phyloP scores from a whole-genome alignment of 2,888 invertebrate species.

The Parnassius mnemosyne region DNA sequence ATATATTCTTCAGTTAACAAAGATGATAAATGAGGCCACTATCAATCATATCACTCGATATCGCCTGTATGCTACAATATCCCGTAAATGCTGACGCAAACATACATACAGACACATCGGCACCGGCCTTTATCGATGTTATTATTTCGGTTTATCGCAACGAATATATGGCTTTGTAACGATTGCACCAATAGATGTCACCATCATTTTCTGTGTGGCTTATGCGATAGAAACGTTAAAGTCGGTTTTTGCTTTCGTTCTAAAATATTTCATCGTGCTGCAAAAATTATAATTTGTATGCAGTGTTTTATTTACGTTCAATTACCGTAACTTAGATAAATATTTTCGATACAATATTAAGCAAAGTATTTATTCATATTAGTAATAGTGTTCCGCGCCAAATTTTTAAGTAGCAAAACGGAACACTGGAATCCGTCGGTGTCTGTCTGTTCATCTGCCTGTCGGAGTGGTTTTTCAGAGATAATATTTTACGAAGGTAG shows the following conservation, averaged over 20 bases:
- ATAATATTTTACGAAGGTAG: too few relatives aligned
- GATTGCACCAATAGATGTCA: conserved; percentile 1
- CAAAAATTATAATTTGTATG: too few relatives aligned
- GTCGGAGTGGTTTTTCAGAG: too few relatives aligned
- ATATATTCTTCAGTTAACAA: conserved; percentile 7
- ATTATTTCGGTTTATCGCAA: conserved; percentile 16
- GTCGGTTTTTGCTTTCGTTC: background rate
- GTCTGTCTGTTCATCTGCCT: too few relatives aligned
- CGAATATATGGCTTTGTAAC: conserved; percentile 10
- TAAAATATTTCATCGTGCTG: too few relatives aligned
- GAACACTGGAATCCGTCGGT: too few relatives aligned
- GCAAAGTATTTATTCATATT: too few relatives aligned
- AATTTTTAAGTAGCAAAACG: too few relatives aligned
- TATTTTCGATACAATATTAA: too few relatives aligned
- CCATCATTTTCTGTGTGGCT: conserved; percentile 1
- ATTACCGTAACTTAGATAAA: too few relatives aligned
- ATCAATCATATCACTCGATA: conserved; percentile 22
- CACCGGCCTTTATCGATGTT: conserved; percentile 31
- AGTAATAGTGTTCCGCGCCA: too few relatives aligned
- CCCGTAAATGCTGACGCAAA: conserved; percentile 25
- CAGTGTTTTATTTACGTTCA: too few relatives aligned
- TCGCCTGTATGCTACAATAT: conserved; percentile 25
- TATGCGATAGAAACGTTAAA: background rate
- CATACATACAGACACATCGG: conserved; percentile 39
- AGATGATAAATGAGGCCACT: conserved; percentile 20